phyloP scores from a whole-genome alignment of 2,888 invertebrate species.

The Ormia ochracea region DNA sequence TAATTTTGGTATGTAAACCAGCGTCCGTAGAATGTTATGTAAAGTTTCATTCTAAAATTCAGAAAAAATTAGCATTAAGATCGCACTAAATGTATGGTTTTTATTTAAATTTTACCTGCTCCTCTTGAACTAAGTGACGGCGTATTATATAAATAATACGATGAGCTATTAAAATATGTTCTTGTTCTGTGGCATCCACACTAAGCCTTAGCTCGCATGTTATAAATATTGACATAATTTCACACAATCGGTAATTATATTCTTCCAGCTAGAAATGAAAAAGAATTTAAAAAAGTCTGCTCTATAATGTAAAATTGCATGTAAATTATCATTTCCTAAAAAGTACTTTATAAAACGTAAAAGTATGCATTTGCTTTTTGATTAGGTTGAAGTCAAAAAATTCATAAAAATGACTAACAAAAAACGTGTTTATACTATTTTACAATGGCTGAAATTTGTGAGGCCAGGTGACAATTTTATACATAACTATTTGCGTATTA shows the following conservation, averaged over 20 bases:
- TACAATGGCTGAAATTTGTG: too few relatives aligned
- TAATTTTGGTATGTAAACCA: conserved; percentile 68
- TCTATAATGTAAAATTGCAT: too few relatives aligned
- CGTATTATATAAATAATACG: conserved; percentile 66
- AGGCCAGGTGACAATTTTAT: too few relatives aligned
- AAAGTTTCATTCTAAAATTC: conserved; percentile 37
- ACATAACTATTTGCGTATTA: too few relatives aligned
- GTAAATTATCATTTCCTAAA: too few relatives aligned
- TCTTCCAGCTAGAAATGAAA: conserved; percentile 37
- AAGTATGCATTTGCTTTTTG: too few relatives aligned
- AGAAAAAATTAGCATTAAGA: neutral
- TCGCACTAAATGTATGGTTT: neutral
- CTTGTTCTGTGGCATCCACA: conserved; percentile 58
- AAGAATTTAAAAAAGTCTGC: too few relatives aligned
- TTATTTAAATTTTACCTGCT: conserved; percentile 39
- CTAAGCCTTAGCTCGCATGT: conserved; percentile 68
- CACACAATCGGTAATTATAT: conserved; percentile 67
- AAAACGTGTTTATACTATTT: too few relatives aligned
- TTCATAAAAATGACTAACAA: too few relatives aligned
- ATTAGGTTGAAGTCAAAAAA: too few relatives aligned
- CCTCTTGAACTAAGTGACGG: conserved; percentile 61
- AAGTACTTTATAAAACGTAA: too few relatives aligned
- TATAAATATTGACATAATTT: conserved; percentile 68
- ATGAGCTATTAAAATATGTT: conserved; percentile 63
- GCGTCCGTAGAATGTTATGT: conserved; percentile 47